phyloP scores from a whole-genome alignment of 2,113 vertebrate species.

The Sporophila hypoxantha region DNA sequence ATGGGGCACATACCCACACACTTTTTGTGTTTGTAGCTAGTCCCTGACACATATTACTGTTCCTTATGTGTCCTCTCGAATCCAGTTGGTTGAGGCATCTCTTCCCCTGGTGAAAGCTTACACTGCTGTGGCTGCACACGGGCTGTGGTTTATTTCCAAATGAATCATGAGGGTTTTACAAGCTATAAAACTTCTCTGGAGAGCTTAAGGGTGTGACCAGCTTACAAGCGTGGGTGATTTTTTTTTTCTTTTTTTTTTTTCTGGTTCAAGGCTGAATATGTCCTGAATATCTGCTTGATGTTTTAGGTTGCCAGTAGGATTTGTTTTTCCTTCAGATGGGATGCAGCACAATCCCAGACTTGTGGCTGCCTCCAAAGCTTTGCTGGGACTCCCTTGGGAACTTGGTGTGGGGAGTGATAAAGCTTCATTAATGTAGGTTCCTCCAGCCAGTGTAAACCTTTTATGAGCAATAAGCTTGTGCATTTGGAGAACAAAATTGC shows the following conservation, averaged over 20 bases:
- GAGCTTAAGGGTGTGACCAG: slow-evolving; percentile 29
- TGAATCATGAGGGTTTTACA: slow-evolving; percentile 15
- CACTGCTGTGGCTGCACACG: background rate
- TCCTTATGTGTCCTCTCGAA: background rate
- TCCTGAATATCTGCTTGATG: background rate
- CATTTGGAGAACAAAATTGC: background rate
- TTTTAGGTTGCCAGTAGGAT: background rate
- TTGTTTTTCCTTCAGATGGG: background rate
- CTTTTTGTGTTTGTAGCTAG: background rate
- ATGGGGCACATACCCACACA: background rate
- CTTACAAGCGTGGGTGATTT: background rate
- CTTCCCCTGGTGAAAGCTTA: background rate
- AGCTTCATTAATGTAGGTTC: background rate
- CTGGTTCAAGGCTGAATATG: background rate
- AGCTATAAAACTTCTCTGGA: slow-evolving; percentile 23
- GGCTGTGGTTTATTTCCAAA: slow-evolving; percentile 10
- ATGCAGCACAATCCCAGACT: background rate
- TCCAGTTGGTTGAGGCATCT: background rate
- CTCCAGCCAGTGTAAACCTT: background rate
- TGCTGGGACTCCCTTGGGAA: background rate
- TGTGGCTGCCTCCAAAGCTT: background rate
- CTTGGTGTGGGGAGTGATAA: background rate
- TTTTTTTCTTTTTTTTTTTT: background rate
- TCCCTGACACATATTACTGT: background rate
- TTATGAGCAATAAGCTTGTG: background rate